These are phyloP conservation scores for Zoanthus sociatus DNA, from an alignment of 92 coral and sea anemone genomes.

Conservation along the genomic window DNA sequence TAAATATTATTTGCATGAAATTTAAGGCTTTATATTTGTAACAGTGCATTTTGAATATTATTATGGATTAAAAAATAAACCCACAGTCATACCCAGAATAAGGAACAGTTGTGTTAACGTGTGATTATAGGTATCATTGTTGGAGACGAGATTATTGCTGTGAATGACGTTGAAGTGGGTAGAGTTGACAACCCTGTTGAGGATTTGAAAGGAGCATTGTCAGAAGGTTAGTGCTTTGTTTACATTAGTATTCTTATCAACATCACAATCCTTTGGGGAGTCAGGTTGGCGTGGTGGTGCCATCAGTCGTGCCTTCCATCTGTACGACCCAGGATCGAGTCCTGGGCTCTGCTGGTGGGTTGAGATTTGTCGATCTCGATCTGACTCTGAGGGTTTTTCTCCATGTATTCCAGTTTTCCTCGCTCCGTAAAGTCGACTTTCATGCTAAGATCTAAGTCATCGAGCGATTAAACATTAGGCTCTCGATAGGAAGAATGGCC, in stretches of 20 bases:
- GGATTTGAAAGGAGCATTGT: slow-evolving; percentile 81
- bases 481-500: too few relatives aligned
- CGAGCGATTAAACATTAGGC: too few relatives aligned
- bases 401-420: too few relatives aligned
- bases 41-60: too few relatives aligned
- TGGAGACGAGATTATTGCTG: slow-evolving; percentile 94
- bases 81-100: background rate
- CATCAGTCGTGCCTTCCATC: too few relatives aligned
- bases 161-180: slow-evolving; percentile 80
- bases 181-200: slow-evolving; percentile 88
- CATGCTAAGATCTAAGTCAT: too few relatives aligned
- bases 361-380: too few relatives aligned
- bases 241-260: background rate
- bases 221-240: slow-evolving; percentile 61
- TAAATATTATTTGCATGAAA: background rate
- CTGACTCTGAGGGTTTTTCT: too few relatives aligned
- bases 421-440: too few relatives aligned
- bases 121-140: slow-evolving; percentile 73
- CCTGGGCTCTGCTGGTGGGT: too few relatives aligned
- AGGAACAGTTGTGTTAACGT: background rate
- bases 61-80: background rate
- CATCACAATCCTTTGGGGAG: background rate
- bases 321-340: too few relatives aligned
- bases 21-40: background rate
- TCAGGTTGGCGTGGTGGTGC: too few relatives aligned